Conservation (phyloP, 2,888 invertebrate species). For the Chrysodeixis includens region DNA sequence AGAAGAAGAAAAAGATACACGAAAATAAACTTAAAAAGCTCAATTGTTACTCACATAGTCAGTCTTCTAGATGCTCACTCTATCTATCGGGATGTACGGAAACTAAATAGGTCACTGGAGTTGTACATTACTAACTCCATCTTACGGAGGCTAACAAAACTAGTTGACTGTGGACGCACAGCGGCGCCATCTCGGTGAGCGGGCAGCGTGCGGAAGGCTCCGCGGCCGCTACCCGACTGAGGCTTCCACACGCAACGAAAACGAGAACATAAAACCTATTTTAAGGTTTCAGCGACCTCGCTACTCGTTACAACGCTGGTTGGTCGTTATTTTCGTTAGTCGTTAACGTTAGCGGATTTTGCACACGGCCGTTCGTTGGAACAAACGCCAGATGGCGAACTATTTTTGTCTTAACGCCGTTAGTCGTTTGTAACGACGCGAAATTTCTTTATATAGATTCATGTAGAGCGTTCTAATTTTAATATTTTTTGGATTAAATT, state of each 20-base stretch:
- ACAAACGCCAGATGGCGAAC: constrained; percentile 73
- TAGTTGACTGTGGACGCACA: constrained; percentile 56
- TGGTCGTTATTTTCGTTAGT: constrained; percentile 80
- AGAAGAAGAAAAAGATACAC: too few relatives aligned
- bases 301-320: constrained; percentile 66
- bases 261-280: constrained; percentile 69
- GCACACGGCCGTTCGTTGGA: constrained; percentile 48
- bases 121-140: constrained; percentile 69
- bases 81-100: constrained; percentile 70
- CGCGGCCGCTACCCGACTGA: constrained; percentile 76
- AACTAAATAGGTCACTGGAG: constrained; percentile 47
- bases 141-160: constrained; percentile 68
- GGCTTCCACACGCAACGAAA: constrained; percentile 65
- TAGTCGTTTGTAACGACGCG: constrained; percentile 50
- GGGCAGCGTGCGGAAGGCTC: constrained; percentile 75
- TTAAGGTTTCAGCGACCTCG: constrained; percentile 68
- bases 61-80: constrained; percentile 69
- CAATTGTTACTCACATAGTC: constrained; percentile 53
- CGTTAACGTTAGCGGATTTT: constrained; percentile 68
- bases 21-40: constrained; percentile 11
- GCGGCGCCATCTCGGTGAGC: constrained; percentile 74
- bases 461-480: constrained; percentile 23
- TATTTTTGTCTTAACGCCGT: constrained; percentile 58
- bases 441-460: constrained; percentile 13
- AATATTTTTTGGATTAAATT: background rate